Percentiles rank a stretch among this genome's conserved stretches.
These are phyloP conservation scores for Panagrolaimus sp. DNA, from an alignment of 1,140 invertebrate genomes.

Conservation along the genomic window DNA sequence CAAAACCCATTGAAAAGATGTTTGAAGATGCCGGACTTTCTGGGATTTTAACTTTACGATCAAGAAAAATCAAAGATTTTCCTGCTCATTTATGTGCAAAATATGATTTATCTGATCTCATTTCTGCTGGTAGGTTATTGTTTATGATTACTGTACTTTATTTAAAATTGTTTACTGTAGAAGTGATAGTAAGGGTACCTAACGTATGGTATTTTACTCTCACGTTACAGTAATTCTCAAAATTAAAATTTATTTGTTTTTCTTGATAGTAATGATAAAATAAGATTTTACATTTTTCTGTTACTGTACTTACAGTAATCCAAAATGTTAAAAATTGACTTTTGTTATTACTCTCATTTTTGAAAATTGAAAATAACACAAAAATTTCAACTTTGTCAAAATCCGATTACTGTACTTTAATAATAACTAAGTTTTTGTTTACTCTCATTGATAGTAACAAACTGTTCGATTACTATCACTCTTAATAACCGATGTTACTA, in stretches of 20 bases:
- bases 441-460: no score
- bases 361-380: no score
- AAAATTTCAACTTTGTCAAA: no score
- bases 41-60: neutral
- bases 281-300: neutral
- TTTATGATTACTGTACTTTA: neutral
- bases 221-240: no score
- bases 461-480: no score
- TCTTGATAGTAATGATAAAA: neutral
- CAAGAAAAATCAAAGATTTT: slow-evolving; percentile 10
- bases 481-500: no score
- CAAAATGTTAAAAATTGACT: no score
- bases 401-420: no score
- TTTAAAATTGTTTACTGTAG: neutral
- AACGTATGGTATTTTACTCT: neutral
- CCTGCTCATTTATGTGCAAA: neutral
- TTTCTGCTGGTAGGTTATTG: neutral
- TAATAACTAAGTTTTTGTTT: no score
- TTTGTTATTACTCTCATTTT: no score
- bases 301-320: no score
- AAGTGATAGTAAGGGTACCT: neutral
- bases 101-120: slow-evolving; percentile 11
- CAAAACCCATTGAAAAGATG: neutral
- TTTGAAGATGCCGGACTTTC: neutral
- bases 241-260: neutral